These are phyloP conservation scores for Mus minutoides DNA, from an alignment of 2,797 vertebrate species.

Conservation along the genomic window DNA sequence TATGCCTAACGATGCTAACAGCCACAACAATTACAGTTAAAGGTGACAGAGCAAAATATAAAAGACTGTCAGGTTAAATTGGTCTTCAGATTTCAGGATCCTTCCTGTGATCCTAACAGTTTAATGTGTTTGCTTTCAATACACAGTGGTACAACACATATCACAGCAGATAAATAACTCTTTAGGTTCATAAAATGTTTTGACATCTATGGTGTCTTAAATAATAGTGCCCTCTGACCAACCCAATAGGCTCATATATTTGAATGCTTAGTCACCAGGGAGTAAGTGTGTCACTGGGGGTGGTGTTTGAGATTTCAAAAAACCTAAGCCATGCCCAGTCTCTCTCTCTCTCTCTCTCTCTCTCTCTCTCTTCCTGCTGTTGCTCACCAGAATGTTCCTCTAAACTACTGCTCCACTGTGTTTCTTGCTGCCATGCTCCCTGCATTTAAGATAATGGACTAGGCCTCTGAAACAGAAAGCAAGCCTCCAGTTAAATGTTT, in stretches of 20 bases:
- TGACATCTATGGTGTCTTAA: not conserved
- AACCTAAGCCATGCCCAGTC: no score
- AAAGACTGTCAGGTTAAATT: not conserved
- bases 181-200: not conserved
- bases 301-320: not conserved
- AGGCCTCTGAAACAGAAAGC: not conserved
- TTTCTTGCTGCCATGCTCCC: not conserved
- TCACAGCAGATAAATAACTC: not conserved
- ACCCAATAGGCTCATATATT: not conserved
- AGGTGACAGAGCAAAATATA: not conserved
- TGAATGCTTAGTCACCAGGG: not conserved
- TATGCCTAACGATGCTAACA: not conserved
- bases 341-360: not conserved
- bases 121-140: not conserved
- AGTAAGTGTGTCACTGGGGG: not conserved
- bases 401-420: not conserved
- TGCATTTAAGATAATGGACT: not conserved
- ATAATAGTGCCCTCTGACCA: not conserved
- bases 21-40: not conserved
- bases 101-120: not conserved
- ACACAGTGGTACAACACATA: not conserved
- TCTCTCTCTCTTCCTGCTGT: not conserved
- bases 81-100: not conserved
- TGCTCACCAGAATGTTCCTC: not conserved
- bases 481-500: not conserved